phyloP scores from a whole-genome alignment of 2,888 invertebrate species.

The Dastarcus helophoroides region DNA sequence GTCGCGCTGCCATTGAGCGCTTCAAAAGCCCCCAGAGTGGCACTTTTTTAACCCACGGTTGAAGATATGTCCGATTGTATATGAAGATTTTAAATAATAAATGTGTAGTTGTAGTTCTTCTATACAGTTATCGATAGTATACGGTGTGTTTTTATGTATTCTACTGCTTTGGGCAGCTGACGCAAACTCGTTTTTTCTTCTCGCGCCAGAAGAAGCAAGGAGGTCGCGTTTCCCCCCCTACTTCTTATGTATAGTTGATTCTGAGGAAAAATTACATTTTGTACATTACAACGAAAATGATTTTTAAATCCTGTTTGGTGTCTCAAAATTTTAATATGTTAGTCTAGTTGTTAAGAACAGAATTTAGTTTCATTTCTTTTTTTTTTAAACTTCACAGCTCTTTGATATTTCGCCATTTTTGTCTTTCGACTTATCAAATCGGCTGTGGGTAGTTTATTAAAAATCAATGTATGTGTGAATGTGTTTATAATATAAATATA shows the following conservation, averaged over 20 bases:
- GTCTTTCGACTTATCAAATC: constrained; percentile 32
- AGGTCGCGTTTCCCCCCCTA: background rate
- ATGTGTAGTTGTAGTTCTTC: constrained; percentile 15
- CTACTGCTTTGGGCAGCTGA: constrained; percentile 25
- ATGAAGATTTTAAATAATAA: constrained; percentile 14
- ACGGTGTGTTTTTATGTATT: constrained; percentile 31
- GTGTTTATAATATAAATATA: constrained; percentile 37
- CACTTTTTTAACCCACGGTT: no score
- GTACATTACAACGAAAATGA: constrained; percentile 31
- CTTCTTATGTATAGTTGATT: constrained; percentile 4
- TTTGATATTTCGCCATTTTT: constrained; percentile 30
- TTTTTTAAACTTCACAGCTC: constrained; percentile 24
- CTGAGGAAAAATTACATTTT: background rate
- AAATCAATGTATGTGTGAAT: constrained; percentile 37
- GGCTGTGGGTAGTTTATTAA: constrained; percentile 32
- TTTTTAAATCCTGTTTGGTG: constrained; percentile 23
- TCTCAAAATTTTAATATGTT: constrained; percentile 26
- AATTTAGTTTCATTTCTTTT: constrained; percentile 23
- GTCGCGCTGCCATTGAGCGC: constrained; percentile 3
- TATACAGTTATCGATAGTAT: constrained; percentile 16
- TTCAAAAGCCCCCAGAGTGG: constrained; percentile 9
- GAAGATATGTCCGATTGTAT: no score
- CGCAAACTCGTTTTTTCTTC: constrained; percentile 16
- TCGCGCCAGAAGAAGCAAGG: constrained; percentile 2
- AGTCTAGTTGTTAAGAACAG: constrained; percentile 20